phyloP scores from a whole-genome alignment of 1,140 invertebrate species.

The Brachionus paranguensis region DNA sequence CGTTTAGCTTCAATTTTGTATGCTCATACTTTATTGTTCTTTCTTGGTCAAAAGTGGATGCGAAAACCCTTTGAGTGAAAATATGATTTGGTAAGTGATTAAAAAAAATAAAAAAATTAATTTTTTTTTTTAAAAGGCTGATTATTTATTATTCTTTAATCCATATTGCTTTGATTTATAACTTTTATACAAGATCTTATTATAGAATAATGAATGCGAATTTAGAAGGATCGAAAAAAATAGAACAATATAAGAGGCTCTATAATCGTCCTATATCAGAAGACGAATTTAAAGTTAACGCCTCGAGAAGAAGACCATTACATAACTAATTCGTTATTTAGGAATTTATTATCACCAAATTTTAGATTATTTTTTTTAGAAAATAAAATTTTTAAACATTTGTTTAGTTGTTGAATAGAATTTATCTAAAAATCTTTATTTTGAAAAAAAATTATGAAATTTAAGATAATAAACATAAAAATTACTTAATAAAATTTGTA shows the following conservation, averaged over 20 bases:
- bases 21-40: constrained; percentile 1
- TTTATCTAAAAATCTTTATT: neutral
- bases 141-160: constrained; percentile 8
- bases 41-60: neutral
- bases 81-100: constrained; percentile 13
- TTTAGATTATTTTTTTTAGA: neutral
- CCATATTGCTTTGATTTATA: constrained; percentile 19
- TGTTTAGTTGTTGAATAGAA: neutral
- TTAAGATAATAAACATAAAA: neutral
- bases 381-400: neutral
- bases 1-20: constrained; percentile 3
- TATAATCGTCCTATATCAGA: neutral
- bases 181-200: constrained; percentile 8
- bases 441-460: neutral
- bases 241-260: neutral
- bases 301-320: neutral
- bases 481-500: neutral
- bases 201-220: constrained; percentile 6
- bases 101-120: neutral
- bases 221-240: neutral
- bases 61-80: neutral
- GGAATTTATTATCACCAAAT: neutral
- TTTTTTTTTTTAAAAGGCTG: neutral
- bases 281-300: neutral
- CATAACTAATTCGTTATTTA: neutral